Conservation (phyloP, 2,113 vertebrate genomes). For the Callopanchax toddi region DNA sequence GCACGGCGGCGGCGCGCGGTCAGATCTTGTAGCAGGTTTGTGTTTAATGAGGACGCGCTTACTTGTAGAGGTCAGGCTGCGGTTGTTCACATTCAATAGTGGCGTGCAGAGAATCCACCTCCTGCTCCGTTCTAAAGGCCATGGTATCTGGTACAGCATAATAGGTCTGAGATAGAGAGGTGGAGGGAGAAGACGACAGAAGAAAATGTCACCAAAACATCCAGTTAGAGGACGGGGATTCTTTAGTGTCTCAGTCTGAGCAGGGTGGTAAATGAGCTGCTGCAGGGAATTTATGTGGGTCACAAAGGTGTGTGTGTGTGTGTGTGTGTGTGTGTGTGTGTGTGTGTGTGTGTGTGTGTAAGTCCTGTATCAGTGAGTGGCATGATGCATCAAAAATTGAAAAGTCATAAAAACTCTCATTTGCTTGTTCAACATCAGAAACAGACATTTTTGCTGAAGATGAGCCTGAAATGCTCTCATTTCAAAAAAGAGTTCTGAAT, state of each 20-base stretch:
- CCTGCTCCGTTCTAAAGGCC: conserved; percentile 90
- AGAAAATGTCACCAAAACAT: conserved; percentile 63
- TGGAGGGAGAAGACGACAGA: conserved; percentile 42
- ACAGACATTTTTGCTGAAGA: too few relatives aligned
- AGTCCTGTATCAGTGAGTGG: too few relatives aligned
- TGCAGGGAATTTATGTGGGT: too few relatives aligned
- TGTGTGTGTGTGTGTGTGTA: too few relatives aligned
- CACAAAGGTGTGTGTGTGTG: too few relatives aligned
- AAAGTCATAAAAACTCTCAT: too few relatives aligned
- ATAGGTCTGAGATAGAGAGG: conserved; percentile 85
- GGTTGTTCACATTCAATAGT: conserved; percentile 99
- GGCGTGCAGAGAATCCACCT: conserved; percentile 89
- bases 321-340: too few relatives aligned
- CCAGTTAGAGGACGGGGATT: conserved; percentile 49
- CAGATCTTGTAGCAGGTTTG: conserved; percentile 7
- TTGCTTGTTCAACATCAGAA: too few relatives aligned
- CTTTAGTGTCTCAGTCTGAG: conserved; percentile 9
- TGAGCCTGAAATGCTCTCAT: too few relatives aligned
- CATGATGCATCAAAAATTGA: too few relatives aligned
- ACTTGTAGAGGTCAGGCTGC: conserved; percentile 99
- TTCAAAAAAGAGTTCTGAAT: too few relatives aligned
- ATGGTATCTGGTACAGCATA: conserved; percentile 95
- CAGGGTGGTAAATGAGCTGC: conserved; percentile 20
- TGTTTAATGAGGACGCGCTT: conserved; percentile 64
- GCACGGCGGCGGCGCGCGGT: not conserved